Evolutionary conservation across 2,888 invertebrate genomes (phyloP).

Genomic region (Lingula anatina): DNA sequence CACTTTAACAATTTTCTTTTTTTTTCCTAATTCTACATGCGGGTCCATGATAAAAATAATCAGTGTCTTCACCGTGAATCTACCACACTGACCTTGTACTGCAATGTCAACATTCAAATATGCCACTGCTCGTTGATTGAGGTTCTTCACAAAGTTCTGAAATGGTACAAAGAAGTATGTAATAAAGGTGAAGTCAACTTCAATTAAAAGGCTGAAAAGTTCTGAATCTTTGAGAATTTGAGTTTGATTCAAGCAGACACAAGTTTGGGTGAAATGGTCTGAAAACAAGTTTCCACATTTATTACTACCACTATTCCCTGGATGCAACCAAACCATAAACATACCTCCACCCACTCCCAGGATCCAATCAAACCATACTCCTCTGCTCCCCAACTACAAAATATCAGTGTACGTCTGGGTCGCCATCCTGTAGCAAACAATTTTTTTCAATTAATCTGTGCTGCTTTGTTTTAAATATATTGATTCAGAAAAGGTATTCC

Average conservation of each 20-base stretch:
- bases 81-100: slow-evolving; percentile 23
- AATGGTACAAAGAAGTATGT: slow-evolving; percentile 2
- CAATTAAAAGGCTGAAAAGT: too few species aligned
- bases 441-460: too few species aligned
- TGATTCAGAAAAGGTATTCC: too few species aligned
- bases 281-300: too few species aligned
- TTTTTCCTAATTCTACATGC: too few species aligned
- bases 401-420: slow-evolving; percentile 54
- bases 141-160: slow-evolving; percentile 26
- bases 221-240: too few species aligned
- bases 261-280: too few species aligned
- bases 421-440: slow-evolving; percentile 47
- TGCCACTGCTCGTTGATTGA: slow-evolving; percentile 29
- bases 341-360: slow-evolving; percentile 55
- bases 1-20: too few species aligned
- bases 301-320: too few species aligned
- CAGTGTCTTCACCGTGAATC: background rate
- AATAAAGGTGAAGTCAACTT: background rate
- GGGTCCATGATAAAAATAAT: too few species aligned
- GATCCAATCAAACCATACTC: slow-evolving; percentile 56
- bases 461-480: too few species aligned
- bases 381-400: slow-evolving; percentile 57
- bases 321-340: background rate
- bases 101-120: slow-evolving; percentile 44
- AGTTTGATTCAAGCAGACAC: too few species aligned